Base-by-base conservation (phyloP, 2,797 vertebrate genomes). In the Geotrypetes seraphini region DNA sequence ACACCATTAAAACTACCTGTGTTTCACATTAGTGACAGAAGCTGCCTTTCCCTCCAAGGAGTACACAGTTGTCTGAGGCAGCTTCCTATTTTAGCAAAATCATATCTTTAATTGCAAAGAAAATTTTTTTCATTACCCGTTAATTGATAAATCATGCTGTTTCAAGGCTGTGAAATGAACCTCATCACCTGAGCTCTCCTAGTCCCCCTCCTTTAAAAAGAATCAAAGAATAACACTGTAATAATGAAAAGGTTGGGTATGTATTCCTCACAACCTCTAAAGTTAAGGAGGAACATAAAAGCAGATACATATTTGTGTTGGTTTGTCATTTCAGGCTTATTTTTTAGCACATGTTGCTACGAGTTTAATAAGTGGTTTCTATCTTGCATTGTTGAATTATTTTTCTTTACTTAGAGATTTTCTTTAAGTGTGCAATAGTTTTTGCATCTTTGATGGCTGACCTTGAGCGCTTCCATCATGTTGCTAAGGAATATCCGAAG, bases 71-170 rank as follows among this genome's bases (percentile, higher is more conserved):
- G 83, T 68, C 47, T 82, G 83, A 86, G 83, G 78, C 85, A 70
- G 83, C 85, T 92, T 91, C 90, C 84, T 91, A 85, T 87, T 87
- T 81, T 82, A 85, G 83, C 79, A 86, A 86, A 93, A 89, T 92
- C 88, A 85, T 87, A 84, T 82, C 78, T 86, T 87, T 95, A 95
- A 96, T 82, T 81, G 75, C 73, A 70, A 57, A 62, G 66, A 67
- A 45, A 40, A 25, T 66, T 53, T 73, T 82, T 79, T 83, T 87
- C 85, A 91, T 94, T 91, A 91, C 89, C 87, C 89, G 84, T 89
- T 96, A 95, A 96, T 96, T 91, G 90, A 91, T 91, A 90, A 89
- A 91, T 91, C 87, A 85, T 72, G 66, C 58, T 47, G 57, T 44
- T 10, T 1, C 43, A 52, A 28, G 51, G 46, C 63, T 39, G 67